A percentile compares a stretch with the other conserved stretches of the same genome.
Evolutionary conservation across 2,888 invertebrate genomes (phyloP).

Genomic region (Coremacera marginata): DNA sequence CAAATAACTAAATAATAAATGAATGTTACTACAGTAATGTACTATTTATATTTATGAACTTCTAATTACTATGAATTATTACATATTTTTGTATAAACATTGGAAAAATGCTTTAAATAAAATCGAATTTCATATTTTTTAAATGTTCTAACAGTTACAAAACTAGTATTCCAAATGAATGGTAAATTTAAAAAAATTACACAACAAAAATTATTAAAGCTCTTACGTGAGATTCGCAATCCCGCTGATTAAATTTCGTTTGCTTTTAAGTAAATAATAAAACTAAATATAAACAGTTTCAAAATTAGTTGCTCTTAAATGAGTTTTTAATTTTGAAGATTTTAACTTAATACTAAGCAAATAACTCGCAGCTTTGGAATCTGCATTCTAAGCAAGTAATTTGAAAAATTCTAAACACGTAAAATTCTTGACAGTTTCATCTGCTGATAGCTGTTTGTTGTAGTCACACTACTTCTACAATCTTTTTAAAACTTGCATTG

Average conservation of each 20-base stretch:
- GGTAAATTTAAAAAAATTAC: not conserved
- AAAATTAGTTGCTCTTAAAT: not conserved
- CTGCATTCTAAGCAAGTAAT: too few species aligned
- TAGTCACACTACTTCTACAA: not conserved
- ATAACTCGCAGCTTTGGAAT: not conserved
- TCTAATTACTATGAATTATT: not conserved
- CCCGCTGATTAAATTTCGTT: not conserved
- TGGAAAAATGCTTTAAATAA: not conserved
- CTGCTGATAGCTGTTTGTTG: not conserved
- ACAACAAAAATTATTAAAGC: not conserved
- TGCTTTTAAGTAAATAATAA: not conserved
- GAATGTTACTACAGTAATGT: too few species aligned
- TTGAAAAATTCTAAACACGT: not conserved
- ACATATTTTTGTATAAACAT: not conserved
- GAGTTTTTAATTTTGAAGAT: conserved; percentile 21
- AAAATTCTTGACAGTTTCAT: not conserved
- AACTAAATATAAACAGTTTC: not conserved
- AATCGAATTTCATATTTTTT: not conserved
- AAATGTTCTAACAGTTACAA: not conserved
- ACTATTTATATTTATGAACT: not conserved
- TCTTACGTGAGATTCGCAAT: not conserved
- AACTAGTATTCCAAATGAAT: not conserved
- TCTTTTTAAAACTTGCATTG: not conserved
- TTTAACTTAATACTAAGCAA: conserved; percentile 39
- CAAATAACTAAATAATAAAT: too few species aligned